Evolutionary conservation across 2,888 invertebrate species (phyloP), one percentile per base, ranked within the genome.

Genomic region (Podabrus alpinus): DNA sequence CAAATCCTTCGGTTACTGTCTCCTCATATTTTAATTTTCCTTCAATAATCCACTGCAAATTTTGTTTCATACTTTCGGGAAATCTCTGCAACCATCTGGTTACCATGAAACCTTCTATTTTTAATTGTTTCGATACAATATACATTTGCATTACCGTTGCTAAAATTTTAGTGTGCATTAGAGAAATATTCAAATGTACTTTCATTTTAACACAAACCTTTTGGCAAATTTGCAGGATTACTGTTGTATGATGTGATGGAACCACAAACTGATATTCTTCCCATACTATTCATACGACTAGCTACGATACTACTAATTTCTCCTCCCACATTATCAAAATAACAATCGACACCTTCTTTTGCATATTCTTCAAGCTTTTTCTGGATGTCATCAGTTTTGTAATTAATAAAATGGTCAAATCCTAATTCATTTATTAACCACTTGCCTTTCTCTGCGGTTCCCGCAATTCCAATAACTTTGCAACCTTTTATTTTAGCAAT

Each of bases 241-340:
- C 87, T 87, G 68, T 92, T 92, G 82, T 93, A 93, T 10, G 87
- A 83, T 0, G 92, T 90, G 78, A 93, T 93, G 2, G 91, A 88
- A n/a, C 93, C 93, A 82, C 93, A 93, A 1, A 92, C 89, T 0
- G 92, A 88, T 9, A 93, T 87, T 73, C 93, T 87, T 0, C 93
- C 93, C 78, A 85, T 89, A n/a, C 77, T 75, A 74, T 90, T 92
- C 93, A 93, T 93, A 79, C 90, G 90, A 19, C 88, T 87, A 2
- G 92, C 84, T 1, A 93, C 89, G 1, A 84, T 87, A 76, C 89
- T 89, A 66, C 92, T 91, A 9, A 93, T 88, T 79, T 91, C 90
- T 2, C 93, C 93, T 5, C 93, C 93, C 87, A 94, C 94, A 85
- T 94, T 94, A 84, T 94, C 94, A 83, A 94, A 94, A 82, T 92